Percentiles rank a stretch among this genome's conserved stretches.
These are phyloP conservation scores for Seira sanloemensis DNA, from an alignment of 2,888 invertebrate genomes.

Conservation along the genomic window DNA sequence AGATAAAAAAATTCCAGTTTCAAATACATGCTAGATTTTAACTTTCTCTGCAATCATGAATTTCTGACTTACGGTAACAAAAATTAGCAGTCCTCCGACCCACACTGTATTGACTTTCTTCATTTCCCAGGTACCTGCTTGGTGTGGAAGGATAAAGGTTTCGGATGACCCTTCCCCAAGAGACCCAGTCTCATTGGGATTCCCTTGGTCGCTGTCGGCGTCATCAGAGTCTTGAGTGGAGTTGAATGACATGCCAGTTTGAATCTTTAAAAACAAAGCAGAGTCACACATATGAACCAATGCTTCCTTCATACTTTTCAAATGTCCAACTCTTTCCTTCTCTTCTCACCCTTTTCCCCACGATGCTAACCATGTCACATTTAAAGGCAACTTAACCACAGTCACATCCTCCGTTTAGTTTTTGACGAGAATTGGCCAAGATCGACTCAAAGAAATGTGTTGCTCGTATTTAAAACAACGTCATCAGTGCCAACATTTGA, in stretches of 20 bases:
- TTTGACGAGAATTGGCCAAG: too few relatives aligned
- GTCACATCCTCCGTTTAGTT: too few relatives aligned
- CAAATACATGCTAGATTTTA: neutral
- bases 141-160: conserved; percentile 21
- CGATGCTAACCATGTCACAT: conserved; percentile 50
- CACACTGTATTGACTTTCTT: conserved; percentile 42
- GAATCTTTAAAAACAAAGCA: conserved; percentile 17
- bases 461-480: too few relatives aligned
- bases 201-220: conserved; percentile 35
- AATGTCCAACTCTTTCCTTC: too few relatives aligned
- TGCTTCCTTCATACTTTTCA: neutral
- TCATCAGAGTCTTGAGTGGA: conserved; percentile 45
- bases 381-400: too few relatives aligned
- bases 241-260: conserved; percentile 44
- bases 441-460: too few relatives aligned
- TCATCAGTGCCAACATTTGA: too few relatives aligned
- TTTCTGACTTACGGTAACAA: conserved; percentile 25
- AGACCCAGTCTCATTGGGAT: conserved; percentile 23
- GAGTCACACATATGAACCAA: neutral
- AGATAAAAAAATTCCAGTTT: neutral
- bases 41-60: neutral
- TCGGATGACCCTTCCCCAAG: conserved; percentile 16
- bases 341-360: conserved; percentile 44
- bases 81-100: conserved; percentile 28
- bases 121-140: conserved; percentile 30